Evolutionary conservation across 1,140 invertebrate species (phyloP).

Genomic region (Bactericera cockerelli): DNA sequence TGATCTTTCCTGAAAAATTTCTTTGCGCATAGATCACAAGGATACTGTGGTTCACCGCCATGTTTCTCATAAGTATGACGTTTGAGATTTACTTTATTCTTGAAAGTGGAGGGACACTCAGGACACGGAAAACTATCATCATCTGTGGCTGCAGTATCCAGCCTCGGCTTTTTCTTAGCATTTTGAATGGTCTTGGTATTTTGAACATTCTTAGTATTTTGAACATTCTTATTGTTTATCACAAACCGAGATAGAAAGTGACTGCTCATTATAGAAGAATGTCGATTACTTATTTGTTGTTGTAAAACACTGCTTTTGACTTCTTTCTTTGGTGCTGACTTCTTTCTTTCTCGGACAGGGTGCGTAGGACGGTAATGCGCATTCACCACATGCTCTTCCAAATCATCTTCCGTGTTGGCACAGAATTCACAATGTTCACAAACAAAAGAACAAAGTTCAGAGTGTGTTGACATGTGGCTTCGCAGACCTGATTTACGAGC

Average conservation of each 20-base stretch:
- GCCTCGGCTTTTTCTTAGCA: not conserved
- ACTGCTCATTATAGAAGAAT: not conserved
- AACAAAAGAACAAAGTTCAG: slow-evolving; percentile 7
- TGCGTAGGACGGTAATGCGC: not conserved
- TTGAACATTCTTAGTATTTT: no score
- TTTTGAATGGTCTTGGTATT: no score
- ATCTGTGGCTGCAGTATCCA: no score
- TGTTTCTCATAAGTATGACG: slow-evolving; percentile 4
- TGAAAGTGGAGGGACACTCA: not conserved
- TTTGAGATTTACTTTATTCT: not conserved
- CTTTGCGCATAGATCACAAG: not conserved
- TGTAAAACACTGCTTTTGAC: not conserved
- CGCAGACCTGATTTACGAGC: not conserved
- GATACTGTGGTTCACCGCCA: not conserved
- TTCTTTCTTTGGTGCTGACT: not conserved
- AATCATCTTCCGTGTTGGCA: not conserved
- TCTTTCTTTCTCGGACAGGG: not conserved
- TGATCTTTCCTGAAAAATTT: not conserved
- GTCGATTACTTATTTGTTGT: slow-evolving; percentile 1
- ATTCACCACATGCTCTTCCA: slow-evolving; percentile 6
- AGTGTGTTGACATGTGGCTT: slow-evolving; percentile 11
- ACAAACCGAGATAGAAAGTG: not conserved
- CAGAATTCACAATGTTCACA: slow-evolving; percentile 14
- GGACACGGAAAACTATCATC: not conserved
- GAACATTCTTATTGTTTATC: not conserved